These are phyloP conservation scores for Brachionus manjavacas DNA, from an alignment of 1,140 invertebrate genomes.

Conservation along the genomic window DNA sequence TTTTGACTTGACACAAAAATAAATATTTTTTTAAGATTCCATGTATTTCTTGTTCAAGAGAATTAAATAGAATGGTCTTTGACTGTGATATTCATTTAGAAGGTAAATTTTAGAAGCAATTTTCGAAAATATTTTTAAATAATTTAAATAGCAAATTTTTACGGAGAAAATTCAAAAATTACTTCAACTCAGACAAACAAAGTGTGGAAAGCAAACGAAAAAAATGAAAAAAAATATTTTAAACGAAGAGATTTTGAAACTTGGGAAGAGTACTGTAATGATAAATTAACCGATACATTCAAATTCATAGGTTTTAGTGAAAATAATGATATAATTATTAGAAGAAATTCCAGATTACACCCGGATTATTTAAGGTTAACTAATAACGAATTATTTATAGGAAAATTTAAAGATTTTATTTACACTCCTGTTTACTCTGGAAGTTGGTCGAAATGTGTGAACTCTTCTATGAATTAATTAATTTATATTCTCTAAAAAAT, in stretches of 20 bases:
- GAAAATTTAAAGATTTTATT: neutral
- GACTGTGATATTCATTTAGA: neutral
- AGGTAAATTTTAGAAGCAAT: neutral
- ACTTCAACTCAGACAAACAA: neutral
- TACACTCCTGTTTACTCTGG: neutral
- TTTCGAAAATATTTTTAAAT: neutral
- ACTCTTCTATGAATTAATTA: neutral
- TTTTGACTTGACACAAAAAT: neutral
- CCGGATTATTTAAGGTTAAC: neutral
- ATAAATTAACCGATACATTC: neutral
- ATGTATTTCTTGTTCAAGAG: neutral
- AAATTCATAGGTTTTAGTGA: neutral
- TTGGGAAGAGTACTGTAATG: neutral
- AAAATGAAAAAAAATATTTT: neutral
- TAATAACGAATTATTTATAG: neutral
- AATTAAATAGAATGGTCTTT: neutral
- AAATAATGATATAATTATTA: neutral
- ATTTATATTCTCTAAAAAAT: too few relatives aligned
- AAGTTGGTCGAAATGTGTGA: neutral
- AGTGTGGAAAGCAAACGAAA: neutral
- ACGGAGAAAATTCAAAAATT: neutral
- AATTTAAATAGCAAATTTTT: neutral
- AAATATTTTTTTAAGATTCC: neutral
- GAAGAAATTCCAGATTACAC: neutral
- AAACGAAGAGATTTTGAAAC: neutral